These are phyloP conservation scores for Yponomeuta evonymella DNA, from an alignment of 2,888 invertebrate species.

Conservation along the genomic window DNA sequence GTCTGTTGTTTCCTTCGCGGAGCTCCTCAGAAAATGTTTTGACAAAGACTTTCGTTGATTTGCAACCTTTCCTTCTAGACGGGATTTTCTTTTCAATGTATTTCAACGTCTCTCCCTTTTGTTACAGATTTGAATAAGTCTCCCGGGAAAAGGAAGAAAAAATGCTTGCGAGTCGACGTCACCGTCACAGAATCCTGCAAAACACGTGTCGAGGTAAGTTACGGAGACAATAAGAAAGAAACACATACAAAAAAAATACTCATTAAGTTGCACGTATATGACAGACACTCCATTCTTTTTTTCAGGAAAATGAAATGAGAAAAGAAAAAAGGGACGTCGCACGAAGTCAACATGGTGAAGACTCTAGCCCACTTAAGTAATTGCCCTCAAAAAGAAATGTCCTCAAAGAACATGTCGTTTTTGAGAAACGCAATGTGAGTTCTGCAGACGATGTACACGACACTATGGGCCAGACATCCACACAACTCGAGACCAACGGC, in stretches of 20 bases:
- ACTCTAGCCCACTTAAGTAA: conserved; percentile 29
- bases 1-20: neutral
- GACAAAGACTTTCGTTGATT: neutral
- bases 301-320: conserved; percentile 55
- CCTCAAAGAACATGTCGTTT: conserved; percentile 29
- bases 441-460: conserved; percentile 36
- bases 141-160: neutral
- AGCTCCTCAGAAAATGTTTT: neutral
- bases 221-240: neutral
- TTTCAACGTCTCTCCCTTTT: conserved; percentile 33
- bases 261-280: neutral
- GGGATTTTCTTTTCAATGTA: neutral
- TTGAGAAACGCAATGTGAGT: conserved; percentile 46
- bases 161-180: neutral
- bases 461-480: conserved; percentile 63
- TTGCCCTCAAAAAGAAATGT: conserved; percentile 31
- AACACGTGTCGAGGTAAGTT: neutral
- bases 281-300: conserved; percentile 33
- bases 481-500: conserved; percentile 50
- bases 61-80: neutral
- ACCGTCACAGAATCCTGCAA: neutral
- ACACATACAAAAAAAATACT: neutral
- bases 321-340: conserved; percentile 35
- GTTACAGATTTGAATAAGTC: conserved; percentile 47
- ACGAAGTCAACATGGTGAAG: conserved; percentile 35